Evolutionary conservation across 1,140 invertebrate species (phyloP).

Genomic region (Ceratoteleas bidentatus): DNA sequence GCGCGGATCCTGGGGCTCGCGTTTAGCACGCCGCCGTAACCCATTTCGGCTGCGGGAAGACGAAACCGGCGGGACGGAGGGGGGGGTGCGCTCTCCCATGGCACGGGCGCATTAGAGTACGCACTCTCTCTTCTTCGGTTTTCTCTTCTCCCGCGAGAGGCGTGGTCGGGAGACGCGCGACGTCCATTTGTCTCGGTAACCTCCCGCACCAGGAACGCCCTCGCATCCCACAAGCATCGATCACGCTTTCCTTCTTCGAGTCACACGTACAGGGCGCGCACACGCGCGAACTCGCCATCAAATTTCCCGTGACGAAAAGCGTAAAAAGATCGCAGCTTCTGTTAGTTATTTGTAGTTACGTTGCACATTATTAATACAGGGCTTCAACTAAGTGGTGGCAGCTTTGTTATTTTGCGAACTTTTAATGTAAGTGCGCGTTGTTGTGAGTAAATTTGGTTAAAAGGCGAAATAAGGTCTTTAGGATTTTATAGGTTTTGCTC

Average conservation of each 20-base stretch:
- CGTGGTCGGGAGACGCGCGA: conserved; percentile 82
- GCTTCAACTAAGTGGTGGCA: conserved; percentile 17
- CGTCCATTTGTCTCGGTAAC: conserved; percentile 82
- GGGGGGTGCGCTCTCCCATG: conserved; percentile 48
- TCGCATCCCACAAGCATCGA: conserved; percentile 81
- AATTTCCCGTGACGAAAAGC: conserved; percentile 69
- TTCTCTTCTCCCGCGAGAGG: conserved; percentile 75
- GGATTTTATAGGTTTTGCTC: no score
- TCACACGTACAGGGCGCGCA: conserved; percentile 24
- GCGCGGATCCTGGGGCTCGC: conserved; percentile 53
- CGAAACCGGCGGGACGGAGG: not conserved
- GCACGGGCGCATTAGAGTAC: conserved; percentile 68
- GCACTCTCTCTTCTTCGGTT: conserved; percentile 66
- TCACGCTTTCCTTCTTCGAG: conserved; percentile 79
- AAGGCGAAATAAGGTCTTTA: no score
- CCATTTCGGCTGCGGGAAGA: conserved; percentile 19
- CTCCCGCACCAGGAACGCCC: conserved; percentile 82
- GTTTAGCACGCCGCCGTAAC: conserved; percentile 34
- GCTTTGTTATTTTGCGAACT: no score
- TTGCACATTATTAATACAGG: conserved; percentile 53
- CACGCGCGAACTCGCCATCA: conserved; percentile 29
- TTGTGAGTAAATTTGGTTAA: no score
- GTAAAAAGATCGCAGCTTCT: conserved; percentile 64
- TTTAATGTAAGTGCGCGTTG: no score
- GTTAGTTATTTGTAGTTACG: conserved; percentile 60